phyloP scores from a whole-genome alignment of 2,797 vertebrate species.

The Hypotaenidia philippensis region DNA sequence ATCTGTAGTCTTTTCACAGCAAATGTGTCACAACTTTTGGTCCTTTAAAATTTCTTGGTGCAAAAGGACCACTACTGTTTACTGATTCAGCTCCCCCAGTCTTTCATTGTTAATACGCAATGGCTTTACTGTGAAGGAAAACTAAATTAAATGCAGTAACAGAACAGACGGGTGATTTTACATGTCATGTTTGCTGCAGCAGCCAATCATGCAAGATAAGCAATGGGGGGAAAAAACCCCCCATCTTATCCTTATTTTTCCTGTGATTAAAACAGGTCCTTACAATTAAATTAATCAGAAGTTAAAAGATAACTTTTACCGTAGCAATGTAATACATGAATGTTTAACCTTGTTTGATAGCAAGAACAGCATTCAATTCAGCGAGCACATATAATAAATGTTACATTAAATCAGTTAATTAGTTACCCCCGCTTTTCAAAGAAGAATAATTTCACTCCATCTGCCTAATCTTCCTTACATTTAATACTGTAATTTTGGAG shows the following conservation, averaged over 20 bases:
- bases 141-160: conserved; percentile 25
- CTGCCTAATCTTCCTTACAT: background rate
- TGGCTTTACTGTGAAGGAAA: background rate
- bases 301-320: conserved; percentile 10
- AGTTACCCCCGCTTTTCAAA: background rate
- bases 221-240: background rate
- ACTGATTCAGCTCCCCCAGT: conserved; percentile 2
- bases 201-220: background rate
- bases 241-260: background rate
- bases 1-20: background rate
- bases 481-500: background rate
- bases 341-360: background rate
- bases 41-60: background rate
- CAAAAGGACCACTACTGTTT: background rate
- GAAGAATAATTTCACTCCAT: background rate
- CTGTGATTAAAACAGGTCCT: background rate
- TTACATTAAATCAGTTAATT: background rate
- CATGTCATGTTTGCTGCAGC: background rate
- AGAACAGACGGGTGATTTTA: background rate
- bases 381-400: background rate
- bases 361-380: background rate
- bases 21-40: background rate
- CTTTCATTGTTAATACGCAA: conserved; percentile 7
- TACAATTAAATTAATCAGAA: conserved; percentile 11
- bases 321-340: background rate